Evolutionary conservation across 1,140 invertebrate species (phyloP), one percentile per base, ranked within the genome.

Genomic region (Drosophila guanche): DNA sequence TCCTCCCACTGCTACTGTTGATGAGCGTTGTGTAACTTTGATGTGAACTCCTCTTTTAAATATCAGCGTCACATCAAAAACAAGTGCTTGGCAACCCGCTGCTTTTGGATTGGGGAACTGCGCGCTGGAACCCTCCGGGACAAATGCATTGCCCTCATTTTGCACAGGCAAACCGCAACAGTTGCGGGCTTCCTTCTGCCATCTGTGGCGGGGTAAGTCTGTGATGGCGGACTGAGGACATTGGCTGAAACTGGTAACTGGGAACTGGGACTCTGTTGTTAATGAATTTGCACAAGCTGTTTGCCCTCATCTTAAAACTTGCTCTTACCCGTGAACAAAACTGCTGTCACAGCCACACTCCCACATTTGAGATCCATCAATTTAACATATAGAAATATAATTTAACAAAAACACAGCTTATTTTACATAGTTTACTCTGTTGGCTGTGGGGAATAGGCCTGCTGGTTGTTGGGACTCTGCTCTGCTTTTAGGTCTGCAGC

Each of bases 401-500:
- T 75, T 74, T 25, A 45, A 45, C 48, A 59, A 75, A 54, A 56
- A 67, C 67, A 46, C 43, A 58, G 71, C 67, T 75, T 59, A 67
- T 55, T 59, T 60, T 59, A 60, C 54, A 75, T 74, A 75, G 70
- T 74, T 67, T 72, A 37, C 29, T 54, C 42, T 63, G 52, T 40
- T 14, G 51, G 6, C 58, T 63, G 59, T 27, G 20, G 48, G 60
- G 29, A 66, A n/a, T 22, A 33, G 22, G n/a, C 33, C 10, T n/a
- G 10, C n/a, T 14, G 42, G 42, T 20, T 42, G 59, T 1, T 29
- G 27, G 6, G 27, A 33, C 20, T 53, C 41, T 72, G 52, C 51
- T 25, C n/a, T 14, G 8, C 27, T 12, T n/a, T 61, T 29, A 25
- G 25, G 60, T 47, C 60, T 95, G 94, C 14, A 99, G 92, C 22